phyloP scores from a whole-genome alignment of 2,113 vertebrate species.

The Uria aalge region DNA sequence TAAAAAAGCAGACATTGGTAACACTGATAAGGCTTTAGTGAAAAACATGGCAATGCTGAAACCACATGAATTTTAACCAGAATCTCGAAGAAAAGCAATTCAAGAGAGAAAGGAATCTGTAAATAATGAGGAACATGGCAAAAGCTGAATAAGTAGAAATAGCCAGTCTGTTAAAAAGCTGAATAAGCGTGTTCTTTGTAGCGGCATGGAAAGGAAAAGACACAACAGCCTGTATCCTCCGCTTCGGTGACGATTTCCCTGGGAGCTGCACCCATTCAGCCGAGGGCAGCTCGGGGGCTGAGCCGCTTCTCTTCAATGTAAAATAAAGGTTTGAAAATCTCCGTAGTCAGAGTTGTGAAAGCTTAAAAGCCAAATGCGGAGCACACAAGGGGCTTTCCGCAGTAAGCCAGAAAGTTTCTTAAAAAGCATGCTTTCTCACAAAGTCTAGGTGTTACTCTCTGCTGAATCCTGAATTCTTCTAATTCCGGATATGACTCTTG shows the following conservation, averaged over 20 bases:
- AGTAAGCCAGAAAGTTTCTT: not conserved
- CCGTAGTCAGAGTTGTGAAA: not conserved
- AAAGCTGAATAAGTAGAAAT: constrained; percentile 54
- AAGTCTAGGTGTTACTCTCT: not conserved
- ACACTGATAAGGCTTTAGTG: not conserved
- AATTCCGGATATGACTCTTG: not conserved
- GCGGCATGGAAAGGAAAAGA: not conserved
- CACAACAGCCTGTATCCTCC: not conserved
- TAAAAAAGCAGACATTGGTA: not conserved
- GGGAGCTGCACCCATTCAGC: constrained; percentile 8
- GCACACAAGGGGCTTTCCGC: not conserved
- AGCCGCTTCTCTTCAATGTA: not conserved
- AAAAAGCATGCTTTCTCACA: not conserved
- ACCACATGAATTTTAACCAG: constrained; percentile 25
- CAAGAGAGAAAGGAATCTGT: constrained; percentile 12
- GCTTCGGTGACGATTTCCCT: constrained; percentile 1
- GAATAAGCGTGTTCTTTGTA: constrained; percentile 54
- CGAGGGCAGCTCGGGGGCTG: not conserved
- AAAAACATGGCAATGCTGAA: not conserved
- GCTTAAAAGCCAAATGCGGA: not conserved
- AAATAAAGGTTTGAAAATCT: not conserved
- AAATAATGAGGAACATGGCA: constrained; percentile 52
- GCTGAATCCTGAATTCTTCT: not conserved
- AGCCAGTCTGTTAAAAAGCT: constrained; percentile 24
- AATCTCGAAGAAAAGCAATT: constrained; percentile 9